Base-by-base conservation (phyloP, 1,140 invertebrate genomes). In the Bombus affinis region DNA sequence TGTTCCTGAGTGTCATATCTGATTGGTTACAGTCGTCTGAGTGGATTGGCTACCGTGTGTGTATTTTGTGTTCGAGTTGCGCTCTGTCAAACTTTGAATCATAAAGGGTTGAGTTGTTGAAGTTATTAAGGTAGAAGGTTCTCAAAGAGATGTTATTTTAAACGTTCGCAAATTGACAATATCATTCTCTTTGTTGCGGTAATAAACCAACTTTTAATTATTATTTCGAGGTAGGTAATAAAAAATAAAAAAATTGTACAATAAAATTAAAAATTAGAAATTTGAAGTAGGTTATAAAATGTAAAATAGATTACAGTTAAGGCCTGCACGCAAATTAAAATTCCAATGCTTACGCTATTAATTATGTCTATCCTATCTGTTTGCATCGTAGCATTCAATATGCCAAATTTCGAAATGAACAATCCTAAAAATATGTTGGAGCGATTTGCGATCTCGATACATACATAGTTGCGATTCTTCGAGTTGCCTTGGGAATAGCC, bases 391-490 rank as follows among this genome's bases (percentile, higher is more conserved):
- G 28, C 39, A 70, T 25, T 13, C 13, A 35, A 0, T 39, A 28
- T 9, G 25, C 1, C 3, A 12, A 37, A 76, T 59, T 32, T 39
- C 53, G 25, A 22, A n/a, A 22, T 18, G 15, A 47, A 2, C 35
- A 25, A 68, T 53, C 35, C 42, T n/a, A 65, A 66, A 83, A 77
- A 83, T 76, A 42, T 15, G 32, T 10, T 75, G 4, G 25, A 15
- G 22, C 44, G 9, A 6, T 76, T 22, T 22, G 6, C 47, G 47
- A 53, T 53, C 47, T 53, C 47, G 47, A 53, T 53, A 53, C 18
- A 53, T 22, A 53, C 47, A 78, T 78, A 42, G 62, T 53, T 68
- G 44, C 22, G 28, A 78, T 83, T 78, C 74, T 83, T 83, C 44
- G 74, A 78, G 74, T 71, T 35, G 2, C 59, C 37, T 8, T 18